Conservation (phyloP, 2,113 vertebrate species). For the Psittacara wagleri region DNA sequence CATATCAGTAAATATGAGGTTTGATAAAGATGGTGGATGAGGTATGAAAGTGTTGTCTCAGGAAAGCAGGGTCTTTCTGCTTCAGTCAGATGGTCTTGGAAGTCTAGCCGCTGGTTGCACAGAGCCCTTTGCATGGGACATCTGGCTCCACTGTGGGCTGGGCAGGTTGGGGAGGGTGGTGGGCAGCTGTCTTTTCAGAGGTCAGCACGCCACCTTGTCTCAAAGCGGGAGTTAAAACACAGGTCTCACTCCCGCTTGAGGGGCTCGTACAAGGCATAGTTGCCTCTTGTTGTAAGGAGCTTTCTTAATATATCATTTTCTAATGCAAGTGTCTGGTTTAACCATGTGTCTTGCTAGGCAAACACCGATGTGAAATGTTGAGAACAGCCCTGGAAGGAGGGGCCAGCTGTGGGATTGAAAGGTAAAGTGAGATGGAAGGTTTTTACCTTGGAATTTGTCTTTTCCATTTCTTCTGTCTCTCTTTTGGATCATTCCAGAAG, state of each 20-base stretch:
- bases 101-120: not conserved
- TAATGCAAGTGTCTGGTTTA: not conserved
- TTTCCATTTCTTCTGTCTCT: not conserved
- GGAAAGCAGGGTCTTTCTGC: not conserved
- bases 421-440: not conserved
- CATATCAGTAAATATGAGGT: fast-evolving
- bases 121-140: not conserved
- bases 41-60: not conserved
- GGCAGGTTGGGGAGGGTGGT: not conserved
- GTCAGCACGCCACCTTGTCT: fast-evolving
- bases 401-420: not conserved
- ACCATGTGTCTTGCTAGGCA: not conserved
- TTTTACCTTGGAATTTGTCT: not conserved
- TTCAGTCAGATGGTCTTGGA: not conserved
- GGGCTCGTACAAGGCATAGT: not conserved
- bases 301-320: not conserved
- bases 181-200: not conserved
- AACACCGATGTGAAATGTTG: not conserved
- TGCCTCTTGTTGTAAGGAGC: not conserved
- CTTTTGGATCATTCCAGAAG: conserved; percentile 23
- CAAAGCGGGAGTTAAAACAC: not conserved
- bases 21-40: not conserved
- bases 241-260: not conserved
- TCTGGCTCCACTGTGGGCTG: fast-evolving
- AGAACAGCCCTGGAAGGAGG: not conserved